Percentiles rank a stretch among this genome's conserved stretches.
These are phyloP conservation scores for Trididemnum clinides DNA, from an alignment of 23 tunicate species.

Conservation along the genomic window DNA sequence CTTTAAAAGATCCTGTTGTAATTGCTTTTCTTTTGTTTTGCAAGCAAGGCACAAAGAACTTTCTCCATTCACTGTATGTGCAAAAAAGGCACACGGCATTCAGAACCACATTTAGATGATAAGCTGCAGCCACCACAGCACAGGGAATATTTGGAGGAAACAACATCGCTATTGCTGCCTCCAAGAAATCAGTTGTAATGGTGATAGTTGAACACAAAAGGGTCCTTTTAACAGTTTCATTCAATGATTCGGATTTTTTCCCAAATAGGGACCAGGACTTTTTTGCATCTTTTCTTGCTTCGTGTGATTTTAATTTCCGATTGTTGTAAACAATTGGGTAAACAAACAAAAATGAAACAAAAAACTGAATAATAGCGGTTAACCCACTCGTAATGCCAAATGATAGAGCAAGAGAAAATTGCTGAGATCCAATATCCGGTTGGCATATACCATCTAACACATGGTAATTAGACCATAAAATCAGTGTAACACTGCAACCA, in stretches of 20 bases:
- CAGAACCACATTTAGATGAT: slow-evolving; percentile 37
- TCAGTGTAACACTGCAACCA: slow-evolving; percentile 18
- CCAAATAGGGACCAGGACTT: not conserved
- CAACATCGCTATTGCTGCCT: slow-evolving; percentile 42
- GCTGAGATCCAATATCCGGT: not conserved
- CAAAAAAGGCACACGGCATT: slow-evolving; percentile 59
- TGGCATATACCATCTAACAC: slow-evolving; percentile 28
- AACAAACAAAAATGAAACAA: slow-evolving; percentile 50
- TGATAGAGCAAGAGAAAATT: slow-evolving; percentile 19
- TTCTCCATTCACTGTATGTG: slow-evolving; percentile 60
- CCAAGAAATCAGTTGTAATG: slow-evolving; percentile 52
- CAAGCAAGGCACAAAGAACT: slow-evolving; percentile 45
- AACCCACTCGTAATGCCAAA: slow-evolving; percentile 33
- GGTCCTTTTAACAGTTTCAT: slow-evolving; percentile 49
- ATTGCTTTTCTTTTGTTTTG: too few relatives aligned
- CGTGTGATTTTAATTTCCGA: not conserved
- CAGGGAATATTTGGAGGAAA: slow-evolving; percentile 47
- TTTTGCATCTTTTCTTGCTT: not conserved
- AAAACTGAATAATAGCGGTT: slow-evolving; percentile 40
- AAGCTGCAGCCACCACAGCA: slow-evolving; percentile 36
- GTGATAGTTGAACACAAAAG: slow-evolving; percentile 41
- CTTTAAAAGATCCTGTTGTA: too few relatives aligned
- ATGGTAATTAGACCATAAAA: slow-evolving; percentile 66
- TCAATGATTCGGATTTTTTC: slow-evolving; percentile 10
- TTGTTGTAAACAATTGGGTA: slow-evolving; percentile 60